Conservation (phyloP, 1,140 invertebrate genomes). For the Lanistes nyassanus region DNA sequence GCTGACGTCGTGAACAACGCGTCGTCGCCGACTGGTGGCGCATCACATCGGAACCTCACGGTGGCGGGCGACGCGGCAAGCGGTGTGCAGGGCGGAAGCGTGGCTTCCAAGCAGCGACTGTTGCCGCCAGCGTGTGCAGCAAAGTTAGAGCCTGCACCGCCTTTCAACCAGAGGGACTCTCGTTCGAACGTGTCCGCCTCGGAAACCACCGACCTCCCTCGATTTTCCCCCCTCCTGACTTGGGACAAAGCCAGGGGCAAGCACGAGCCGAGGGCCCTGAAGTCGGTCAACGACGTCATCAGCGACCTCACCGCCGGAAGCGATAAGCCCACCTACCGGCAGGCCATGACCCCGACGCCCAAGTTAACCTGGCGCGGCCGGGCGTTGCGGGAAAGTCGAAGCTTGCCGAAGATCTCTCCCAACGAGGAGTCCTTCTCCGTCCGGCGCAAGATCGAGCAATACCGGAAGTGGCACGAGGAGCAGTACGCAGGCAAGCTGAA, state of each 20-base stretch:
- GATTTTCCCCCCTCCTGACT: background rate
- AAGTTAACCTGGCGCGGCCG: background rate
- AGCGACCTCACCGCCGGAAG: background rate
- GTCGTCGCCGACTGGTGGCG: background rate
- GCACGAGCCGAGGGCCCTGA: conserved; percentile 1
- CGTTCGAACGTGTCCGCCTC: background rate
- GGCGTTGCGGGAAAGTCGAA: background rate
- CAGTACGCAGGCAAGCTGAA: conserved; percentile 29
- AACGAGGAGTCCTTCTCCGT: conserved; percentile 24
- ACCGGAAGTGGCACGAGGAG: conserved; percentile 31
- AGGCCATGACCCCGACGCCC: background rate
- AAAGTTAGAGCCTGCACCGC: no score
- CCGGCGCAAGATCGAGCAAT: conserved; percentile 33
- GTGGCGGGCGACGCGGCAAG: background rate
- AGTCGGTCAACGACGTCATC: conserved; percentile 7
- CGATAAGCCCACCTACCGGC: background rate
- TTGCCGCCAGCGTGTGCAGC: background rate
- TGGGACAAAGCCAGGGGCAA: background rate
- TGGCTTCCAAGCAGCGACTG: no score
- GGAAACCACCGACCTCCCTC: background rate
- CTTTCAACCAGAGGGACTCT: background rate
- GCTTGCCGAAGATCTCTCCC: background rate
- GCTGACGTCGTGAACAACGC: background rate
- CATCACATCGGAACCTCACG: background rate
- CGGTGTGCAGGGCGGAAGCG: no score